Base-by-base conservation (phyloP, 2,888 invertebrate species). In the Ypsolopha sequella region DNA sequence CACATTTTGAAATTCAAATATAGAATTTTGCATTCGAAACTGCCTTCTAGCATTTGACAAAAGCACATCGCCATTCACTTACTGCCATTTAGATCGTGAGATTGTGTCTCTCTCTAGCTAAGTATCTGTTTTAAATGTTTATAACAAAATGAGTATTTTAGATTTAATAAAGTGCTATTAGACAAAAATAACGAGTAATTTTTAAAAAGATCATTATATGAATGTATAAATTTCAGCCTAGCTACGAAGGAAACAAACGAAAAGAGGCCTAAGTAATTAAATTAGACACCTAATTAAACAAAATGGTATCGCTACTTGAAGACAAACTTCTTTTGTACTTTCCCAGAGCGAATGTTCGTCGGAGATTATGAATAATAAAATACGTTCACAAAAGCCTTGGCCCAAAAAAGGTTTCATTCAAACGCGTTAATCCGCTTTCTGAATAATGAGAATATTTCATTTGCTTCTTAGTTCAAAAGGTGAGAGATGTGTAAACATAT, bases 1-100 rank as follows among this genome's bases (percentile, higher is more conserved):
- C 8, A 53, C 41, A 74, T 80, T 85, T 85, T 84, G 80, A 81
- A 84, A 68, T 84, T 84, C 82, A 82, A 84, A 85, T 84, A 74
- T 72, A 65, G 67, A 76, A 70, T 78, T 85, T 80, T 80, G 78
- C 79, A 85, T 84, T 81, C 64, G 73, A 66, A 80, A 80, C 81
- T 76, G 71, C 73, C 74, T 69, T 63, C 61, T 62, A 72, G 70
- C 70, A 66, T 64, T 38, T 47, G 41, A 36, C 47, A 43, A 10
- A 44, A 34, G 10, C 36, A 11, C 41, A 50, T 11, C 24, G 13
- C 35, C 36, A 41, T 36, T 47, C 7, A 14, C 7, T 14, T 10
- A n/a, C 51, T 50, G 55, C 55, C 61, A 66, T 73, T 70, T 64
- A 63, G 59, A 66, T 72, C 59, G 59, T 52, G 53, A 59, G 56